phyloP scores from a whole-genome alignment of 2,797 vertebrate species.

The Taenioides sp. region DNA sequence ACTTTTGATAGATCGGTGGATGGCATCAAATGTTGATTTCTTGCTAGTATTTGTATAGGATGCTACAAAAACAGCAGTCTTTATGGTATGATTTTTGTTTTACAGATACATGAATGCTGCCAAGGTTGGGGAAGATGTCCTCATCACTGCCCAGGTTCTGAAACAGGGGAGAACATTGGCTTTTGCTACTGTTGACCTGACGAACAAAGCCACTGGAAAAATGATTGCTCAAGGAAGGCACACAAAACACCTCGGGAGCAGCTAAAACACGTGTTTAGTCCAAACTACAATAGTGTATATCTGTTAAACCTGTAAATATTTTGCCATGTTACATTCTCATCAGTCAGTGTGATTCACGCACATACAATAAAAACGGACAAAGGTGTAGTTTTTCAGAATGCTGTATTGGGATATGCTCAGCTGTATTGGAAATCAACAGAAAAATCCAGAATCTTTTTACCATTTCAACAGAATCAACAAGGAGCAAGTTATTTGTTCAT shows the following conservation, averaged over 20 bases:
- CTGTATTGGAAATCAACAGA: conserved; percentile 70
- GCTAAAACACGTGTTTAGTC: conserved; percentile 38
- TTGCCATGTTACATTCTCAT: neutral
- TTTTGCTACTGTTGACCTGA: conserved; percentile 91
- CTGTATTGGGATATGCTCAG: conserved; percentile 79
- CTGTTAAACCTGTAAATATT: conserved; percentile 30
- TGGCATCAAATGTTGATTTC: neutral
- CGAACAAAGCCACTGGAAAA: conserved; percentile 88
- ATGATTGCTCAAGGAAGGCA: conserved; percentile 93
- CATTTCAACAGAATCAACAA: conserved; percentile 89
- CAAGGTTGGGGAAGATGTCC: conserved; percentile 89
- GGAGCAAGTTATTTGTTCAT: conserved; percentile 84
- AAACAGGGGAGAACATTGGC: conserved; percentile 89
- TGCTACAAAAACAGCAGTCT: neutral
- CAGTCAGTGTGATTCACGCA: conserved; percentile 15
- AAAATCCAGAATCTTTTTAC: conserved; percentile 64
- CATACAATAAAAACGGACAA: conserved; percentile 65
- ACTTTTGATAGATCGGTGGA: neutral
- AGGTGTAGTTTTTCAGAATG: conserved; percentile 64
- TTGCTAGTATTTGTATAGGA: neutral
- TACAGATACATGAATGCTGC: conserved; percentile 92
- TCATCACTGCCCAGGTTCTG: conserved; percentile 92
- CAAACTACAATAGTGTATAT: neutral
- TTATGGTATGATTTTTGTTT: conserved; percentile 23
- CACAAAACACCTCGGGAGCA: conserved; percentile 88